These are phyloP conservation scores for Myotis daubentonii DNA, from an alignment of 2,797 vertebrate species.

Conservation along the genomic window DNA sequence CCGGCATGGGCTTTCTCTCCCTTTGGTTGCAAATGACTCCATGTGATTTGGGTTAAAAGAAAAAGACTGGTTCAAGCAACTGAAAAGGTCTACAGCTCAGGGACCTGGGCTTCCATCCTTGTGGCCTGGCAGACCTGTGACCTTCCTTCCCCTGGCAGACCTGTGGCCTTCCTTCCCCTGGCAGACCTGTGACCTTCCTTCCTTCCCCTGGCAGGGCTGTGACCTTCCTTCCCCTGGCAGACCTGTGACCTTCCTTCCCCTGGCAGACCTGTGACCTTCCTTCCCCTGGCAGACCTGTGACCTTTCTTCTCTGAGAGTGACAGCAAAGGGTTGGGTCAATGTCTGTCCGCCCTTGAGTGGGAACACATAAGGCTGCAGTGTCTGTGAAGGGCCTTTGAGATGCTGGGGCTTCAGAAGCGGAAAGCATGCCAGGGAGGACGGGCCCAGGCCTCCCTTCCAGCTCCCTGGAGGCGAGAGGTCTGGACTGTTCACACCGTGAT, in stretches of 20 bases:
- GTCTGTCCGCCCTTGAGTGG: not conserved
- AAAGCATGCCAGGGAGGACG: not conserved
- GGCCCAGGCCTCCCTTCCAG: not conserved
- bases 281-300: too few species aligned
- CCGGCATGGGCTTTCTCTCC: not conserved
- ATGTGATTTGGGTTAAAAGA: not conserved
- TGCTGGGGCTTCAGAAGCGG: too few species aligned
- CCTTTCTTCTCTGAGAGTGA: not conserved
- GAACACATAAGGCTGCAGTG: accelerated
- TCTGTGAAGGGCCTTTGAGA: not conserved
- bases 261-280: too few species aligned
- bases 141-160: too few species aligned
- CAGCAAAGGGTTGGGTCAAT: not conserved
- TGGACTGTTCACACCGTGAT: not conserved
- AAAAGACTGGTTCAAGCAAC: not conserved
- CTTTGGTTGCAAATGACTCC: not conserved
- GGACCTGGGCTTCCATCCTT: not conserved
- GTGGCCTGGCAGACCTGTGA: not conserved
- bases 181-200: too few species aligned
- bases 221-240: too few species aligned
- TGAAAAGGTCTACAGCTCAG: not conserved
- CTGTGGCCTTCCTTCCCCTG: too few species aligned
- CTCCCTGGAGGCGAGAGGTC: not conserved
- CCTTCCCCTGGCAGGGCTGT: too few species aligned
- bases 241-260: too few species aligned